A percentile compares a stretch with the other conserved stretches of the same genome.
Evolutionary conservation across 2,113 vertebrate species (phyloP).

Genomic region (Pseudopodoces humilis): DNA sequence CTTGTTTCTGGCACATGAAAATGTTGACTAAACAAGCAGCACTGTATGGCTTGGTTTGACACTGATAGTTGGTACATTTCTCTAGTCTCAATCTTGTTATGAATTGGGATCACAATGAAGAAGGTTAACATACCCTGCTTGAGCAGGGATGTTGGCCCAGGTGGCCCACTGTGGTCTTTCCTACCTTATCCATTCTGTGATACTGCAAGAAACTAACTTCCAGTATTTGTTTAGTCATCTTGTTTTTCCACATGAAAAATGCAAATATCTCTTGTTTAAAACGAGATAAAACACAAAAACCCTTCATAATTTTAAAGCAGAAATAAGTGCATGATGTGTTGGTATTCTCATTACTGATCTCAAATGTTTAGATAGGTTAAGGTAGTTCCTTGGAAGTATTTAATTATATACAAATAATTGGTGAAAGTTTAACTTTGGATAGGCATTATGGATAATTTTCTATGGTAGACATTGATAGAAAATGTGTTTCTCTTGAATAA

Average conservation of each 20-base stretch:
- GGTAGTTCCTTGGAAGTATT: neutral
- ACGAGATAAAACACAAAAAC: neutral
- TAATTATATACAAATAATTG: neutral
- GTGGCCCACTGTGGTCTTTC: neutral
- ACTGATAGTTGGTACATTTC: neutral
- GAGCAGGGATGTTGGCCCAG: neutral
- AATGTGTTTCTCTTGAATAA: neutral
- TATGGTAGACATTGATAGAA: neutral
- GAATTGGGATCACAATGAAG: neutral
- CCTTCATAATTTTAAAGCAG: neutral
- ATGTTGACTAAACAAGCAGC: neutral
- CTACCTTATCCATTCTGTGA: neutral
- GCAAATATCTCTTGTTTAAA: neutral
- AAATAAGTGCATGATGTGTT: neutral
- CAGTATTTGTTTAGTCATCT: neutral
- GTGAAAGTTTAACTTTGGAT: neutral
- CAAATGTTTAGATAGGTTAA: neutral
- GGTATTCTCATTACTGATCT: neutral
- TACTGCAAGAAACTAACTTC: neutral
- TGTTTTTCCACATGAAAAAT: neutral
- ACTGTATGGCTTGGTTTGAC: neutral
- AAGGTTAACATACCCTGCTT: neutral
- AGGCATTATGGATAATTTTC: neutral
- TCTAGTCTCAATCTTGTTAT: neutral
- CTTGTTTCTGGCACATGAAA: neutral